phyloP scores from a whole-genome alignment of 2,113 vertebrate genomes.

The Oncorhynchus nerka region DNA sequence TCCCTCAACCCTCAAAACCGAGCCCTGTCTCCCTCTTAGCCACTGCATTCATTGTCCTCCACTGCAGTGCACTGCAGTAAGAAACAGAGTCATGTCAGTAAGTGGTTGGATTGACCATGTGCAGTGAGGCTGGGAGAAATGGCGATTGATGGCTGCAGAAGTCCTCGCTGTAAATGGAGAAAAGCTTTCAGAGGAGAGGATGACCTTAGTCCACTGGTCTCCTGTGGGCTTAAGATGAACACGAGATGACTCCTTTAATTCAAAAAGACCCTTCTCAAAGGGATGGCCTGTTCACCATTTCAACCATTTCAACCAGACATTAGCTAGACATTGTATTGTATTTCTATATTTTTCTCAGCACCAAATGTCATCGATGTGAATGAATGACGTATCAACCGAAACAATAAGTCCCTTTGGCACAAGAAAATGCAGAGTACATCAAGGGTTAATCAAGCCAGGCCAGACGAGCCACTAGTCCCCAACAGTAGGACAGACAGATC shows the following conservation, averaged over 20 bases:
- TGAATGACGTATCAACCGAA: too few relatives aligned
- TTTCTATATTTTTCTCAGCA: not conserved
- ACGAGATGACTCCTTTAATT: too few relatives aligned
- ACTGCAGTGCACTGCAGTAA: not conserved
- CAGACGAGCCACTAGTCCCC: constrained; percentile 15
- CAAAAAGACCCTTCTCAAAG: too few relatives aligned
- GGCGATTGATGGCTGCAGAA: not conserved
- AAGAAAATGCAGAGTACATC: constrained; percentile 20
- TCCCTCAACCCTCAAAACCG: not conserved
- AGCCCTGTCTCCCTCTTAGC: not conserved
- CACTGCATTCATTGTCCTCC: too few relatives aligned
- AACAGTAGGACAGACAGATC: constrained; percentile 32
- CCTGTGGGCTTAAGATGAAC: too few relatives aligned
- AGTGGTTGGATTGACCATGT: constrained; percentile 1
- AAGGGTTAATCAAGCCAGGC: constrained; percentile 34
- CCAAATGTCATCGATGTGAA: too few relatives aligned
- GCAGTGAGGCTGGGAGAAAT: not conserved
- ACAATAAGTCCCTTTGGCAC: too few relatives aligned
- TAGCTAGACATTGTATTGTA: not conserved
- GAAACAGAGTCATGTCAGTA: not conserved
- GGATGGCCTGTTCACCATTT: too few relatives aligned
- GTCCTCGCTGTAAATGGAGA: not conserved
- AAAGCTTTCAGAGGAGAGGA: not conserved
- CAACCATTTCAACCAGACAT: too few relatives aligned
- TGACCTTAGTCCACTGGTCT: not conserved